Percentiles rank a stretch among this genome's conserved stretches.
Evolutionary conservation across 2,113 vertebrate genomes (phyloP).

Genomic region (Nerophis ophidion): DNA sequence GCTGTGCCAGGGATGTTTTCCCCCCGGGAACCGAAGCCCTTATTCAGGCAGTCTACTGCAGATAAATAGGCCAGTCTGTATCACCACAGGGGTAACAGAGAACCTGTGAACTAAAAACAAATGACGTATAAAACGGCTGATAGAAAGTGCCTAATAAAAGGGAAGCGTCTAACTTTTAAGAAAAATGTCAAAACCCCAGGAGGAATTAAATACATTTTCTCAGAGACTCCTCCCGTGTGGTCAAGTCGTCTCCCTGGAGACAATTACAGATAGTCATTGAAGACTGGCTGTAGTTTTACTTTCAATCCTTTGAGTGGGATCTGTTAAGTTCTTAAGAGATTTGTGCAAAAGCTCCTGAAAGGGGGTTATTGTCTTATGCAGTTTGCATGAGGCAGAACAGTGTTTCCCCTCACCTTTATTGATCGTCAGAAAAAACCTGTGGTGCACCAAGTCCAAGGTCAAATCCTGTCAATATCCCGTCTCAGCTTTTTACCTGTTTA

Average conservation of each 20-base stretch:
- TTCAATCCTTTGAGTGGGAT: no score
- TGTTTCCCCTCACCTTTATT: no score
- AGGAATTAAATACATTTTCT: conserved; percentile 46
- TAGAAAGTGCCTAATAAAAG: conserved; percentile 25
- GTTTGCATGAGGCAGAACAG: no score
- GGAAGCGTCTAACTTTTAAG: conserved; percentile 13
- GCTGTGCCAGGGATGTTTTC: conserved; percentile 5
- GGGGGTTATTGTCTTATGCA: no score
- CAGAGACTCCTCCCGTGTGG: conserved; percentile 39
- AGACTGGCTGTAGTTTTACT: no score
- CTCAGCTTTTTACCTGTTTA: no score
- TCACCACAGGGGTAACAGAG: conserved; percentile 23
- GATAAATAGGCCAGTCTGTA: conserved; percentile 22
- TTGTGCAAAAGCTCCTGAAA: no score
- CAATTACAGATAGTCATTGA: conserved; percentile 51
- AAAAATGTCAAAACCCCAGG: conserved; percentile 30
- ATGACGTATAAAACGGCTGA: neutral
- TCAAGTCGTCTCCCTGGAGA: conserved; percentile 56
- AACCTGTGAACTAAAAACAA: conserved; percentile 24
- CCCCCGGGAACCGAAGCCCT: conserved; percentile 22
- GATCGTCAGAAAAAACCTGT: no score
- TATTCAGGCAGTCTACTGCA: conserved; percentile 25
- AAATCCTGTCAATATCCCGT: no score
- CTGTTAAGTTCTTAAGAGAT: no score
- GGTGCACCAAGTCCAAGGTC: no score